A percentile compares a stretch with the other conserved stretches of the same genome.
phyloP scores from a whole-genome alignment of 2,113 vertebrate species.

The Myotis yumanensis region DNA sequence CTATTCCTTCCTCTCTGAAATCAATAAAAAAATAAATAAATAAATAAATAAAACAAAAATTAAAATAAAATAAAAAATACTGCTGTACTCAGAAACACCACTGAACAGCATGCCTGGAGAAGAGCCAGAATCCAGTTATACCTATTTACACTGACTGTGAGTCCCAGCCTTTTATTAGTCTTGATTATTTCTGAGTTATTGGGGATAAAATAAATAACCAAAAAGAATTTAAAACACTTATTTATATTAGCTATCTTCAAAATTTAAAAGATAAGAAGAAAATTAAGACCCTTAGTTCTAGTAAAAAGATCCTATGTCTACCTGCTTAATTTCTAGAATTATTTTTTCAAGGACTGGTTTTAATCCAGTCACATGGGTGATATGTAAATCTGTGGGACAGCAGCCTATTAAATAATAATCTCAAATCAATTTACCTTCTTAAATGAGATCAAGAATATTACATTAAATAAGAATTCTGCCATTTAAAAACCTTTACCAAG shows the following conservation, averaged over 20 bases:
- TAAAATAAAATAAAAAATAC: too few species aligned
- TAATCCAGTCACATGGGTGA: background rate
- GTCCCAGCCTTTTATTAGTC: background rate
- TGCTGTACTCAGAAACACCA: background rate
- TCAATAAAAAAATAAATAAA: too few species aligned
- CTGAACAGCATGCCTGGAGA: background rate
- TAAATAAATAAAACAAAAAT: too few species aligned
- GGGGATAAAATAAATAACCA: background rate
- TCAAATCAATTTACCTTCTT: constrained; percentile 54
- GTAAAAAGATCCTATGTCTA: background rate
- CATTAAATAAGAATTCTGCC: background rate
- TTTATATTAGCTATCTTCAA: background rate
- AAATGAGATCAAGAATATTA: constrained; percentile 34
- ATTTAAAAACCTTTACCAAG: constrained; percentile 42
- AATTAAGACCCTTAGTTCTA: background rate
- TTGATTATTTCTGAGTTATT: background rate
- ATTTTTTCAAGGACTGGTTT: background rate
- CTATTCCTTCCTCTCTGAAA: too few species aligned
- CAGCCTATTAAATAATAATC: constrained; percentile 55
- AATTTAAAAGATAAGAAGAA: background rate
- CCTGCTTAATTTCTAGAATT: constrained; percentile 37
- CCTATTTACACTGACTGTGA: background rate
- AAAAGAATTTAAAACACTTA: background rate
- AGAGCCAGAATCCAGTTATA: background rate
- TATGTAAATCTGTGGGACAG: constrained; percentile 24